Percentiles rank a stretch among this genome's conserved stretches.
These are phyloP conservation scores for Ganaspis sp. DNA, from an alignment of 1,140 invertebrate species.

Conservation along the genomic window DNA sequence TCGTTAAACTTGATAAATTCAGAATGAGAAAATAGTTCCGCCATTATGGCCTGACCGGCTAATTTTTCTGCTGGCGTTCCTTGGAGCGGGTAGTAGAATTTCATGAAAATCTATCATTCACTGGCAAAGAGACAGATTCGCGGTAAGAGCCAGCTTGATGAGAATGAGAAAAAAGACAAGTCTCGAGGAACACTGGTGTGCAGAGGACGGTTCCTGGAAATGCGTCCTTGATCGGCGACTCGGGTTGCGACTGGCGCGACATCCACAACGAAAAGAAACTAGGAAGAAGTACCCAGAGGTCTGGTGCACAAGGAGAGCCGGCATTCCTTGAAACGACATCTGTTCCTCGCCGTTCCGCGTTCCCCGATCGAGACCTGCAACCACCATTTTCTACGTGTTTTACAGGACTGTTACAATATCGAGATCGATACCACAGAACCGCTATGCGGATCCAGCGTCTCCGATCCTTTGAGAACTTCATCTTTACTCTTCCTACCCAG, in stretches of 20 bases:
- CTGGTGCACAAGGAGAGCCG: conserved; percentile 29
- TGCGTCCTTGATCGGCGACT: conserved; percentile 31
- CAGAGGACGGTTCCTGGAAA: conserved; percentile 6
- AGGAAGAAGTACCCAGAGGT: conserved; percentile 44
- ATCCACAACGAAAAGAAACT: conserved; percentile 45
- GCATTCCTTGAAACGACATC: conserved; percentile 61
- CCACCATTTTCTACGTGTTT: conserved; percentile 29
- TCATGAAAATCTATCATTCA: conserved; percentile 30
- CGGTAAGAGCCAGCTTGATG: conserved; percentile 17
- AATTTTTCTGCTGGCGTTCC: conserved; percentile 17
- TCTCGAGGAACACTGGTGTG: neutral
- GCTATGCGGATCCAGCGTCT: conserved; percentile 18
- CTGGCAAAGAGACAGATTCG: conserved; percentile 22
- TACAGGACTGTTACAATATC: conserved; percentile 29
- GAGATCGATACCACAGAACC: conserved; percentile 36
- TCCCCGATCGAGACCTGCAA: conserved; percentile 49
- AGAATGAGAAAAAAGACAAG: neutral
- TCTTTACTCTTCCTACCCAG: neutral
- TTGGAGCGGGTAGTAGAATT: conserved; percentile 19
- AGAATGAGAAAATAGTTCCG: conserved; percentile 27
- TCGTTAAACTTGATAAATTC: conserved; percentile 26
- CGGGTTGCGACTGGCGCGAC: conserved; percentile 3
- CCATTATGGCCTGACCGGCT: conserved; percentile 10
- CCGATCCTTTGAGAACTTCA: conserved; percentile 48
- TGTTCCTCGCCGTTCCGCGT: conserved; percentile 61